These are phyloP conservation scores for Lysiphlebus fabarum DNA, from an alignment of 1,140 invertebrate species.

Conservation along the genomic window DNA sequence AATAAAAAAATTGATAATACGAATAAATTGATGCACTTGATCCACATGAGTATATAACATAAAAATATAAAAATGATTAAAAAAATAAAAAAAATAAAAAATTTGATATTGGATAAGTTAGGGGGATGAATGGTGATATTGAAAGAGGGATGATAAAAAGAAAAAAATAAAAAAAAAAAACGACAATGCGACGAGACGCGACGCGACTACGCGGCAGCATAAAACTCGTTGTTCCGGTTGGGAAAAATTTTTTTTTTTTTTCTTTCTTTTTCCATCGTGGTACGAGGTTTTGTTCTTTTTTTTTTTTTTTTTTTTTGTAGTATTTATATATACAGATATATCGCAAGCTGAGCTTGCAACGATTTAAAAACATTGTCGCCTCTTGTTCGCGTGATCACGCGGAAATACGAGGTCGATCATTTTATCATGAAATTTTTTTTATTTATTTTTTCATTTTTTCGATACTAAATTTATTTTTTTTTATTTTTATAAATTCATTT, in stretches of 20 bases:
- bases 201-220: conserved; percentile 21
- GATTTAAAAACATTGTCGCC: conserved; percentile 26
- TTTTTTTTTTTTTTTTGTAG: too few species aligned
- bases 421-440: too few species aligned
- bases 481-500: conserved; percentile 8
- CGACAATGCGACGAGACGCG: conserved; percentile 20
- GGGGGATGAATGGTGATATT: conserved; percentile 9
- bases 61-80: not conserved
- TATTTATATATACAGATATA: conserved; percentile 2
- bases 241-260: not conserved
- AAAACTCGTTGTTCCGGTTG: conserved; percentile 16
- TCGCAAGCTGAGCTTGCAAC: conserved; percentile 3
- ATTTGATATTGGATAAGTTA: not conserved
- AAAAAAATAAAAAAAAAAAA: conserved; percentile 24
- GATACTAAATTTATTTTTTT: not conserved
- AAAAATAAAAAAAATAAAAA: conserved; percentile 20
- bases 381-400: conserved; percentile 6
- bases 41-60: too few species aligned
- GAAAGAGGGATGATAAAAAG: conserved; percentile 16
- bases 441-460: not conserved
- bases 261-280: too few species aligned
- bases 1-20: too few species aligned
- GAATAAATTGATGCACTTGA: too few species aligned
- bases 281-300: too few species aligned
- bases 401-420: too few species aligned